Base-by-base conservation (phyloP, 2,888 invertebrate species). In the Vesta saturnalis region DNA sequence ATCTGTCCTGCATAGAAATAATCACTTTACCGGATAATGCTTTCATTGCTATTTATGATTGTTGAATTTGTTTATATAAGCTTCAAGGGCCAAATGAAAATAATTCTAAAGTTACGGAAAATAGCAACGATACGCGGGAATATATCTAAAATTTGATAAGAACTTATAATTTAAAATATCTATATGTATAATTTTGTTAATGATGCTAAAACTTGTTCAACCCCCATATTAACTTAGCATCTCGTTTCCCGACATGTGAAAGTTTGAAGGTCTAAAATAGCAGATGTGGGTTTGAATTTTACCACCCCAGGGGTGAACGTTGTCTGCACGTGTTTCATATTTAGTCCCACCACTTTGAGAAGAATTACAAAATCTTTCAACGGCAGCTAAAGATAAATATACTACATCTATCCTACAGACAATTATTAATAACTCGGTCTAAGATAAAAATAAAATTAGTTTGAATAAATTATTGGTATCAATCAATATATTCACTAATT, bases 1-100 rank as follows among this genome's bases (percentile, higher is more conserved):
- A 16, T 14, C 23, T 21, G 12, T 30, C 54, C 23, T 46, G 23
- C 55, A 60, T 22, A 6, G 30, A 14, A 58, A 60, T 61, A 65
- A 70, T 66, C 69, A 70, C 66, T 63, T 70, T 63, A 66, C 23
- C 56, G 55, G 62, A 63, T 70, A 70, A 70, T 60, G 54, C 66
- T 60, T 49, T 66, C 60, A 66, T 66, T 70, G 62, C 62, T 60
- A 69, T 69, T 69, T 69, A 69, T 61, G 52, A 69, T 65, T 65
- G 65, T 52, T 59, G 39, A 55, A 69, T 70, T 66, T 70, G 60
- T 66, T 70, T 66, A 63, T 66, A 30, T 65, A 69, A 59, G 22
- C 49, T 30, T 49, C 61, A 22, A 49, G 62, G 65, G 62, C 43
- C 30, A 3, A 39, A 19, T 12, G 52, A 46, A 55, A 65, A 54